Evolutionary conservation across 2,113 vertebrate species (phyloP), one percentile per base, ranked within the genome.

Genomic region (Chlamydotis undulata): DNA sequence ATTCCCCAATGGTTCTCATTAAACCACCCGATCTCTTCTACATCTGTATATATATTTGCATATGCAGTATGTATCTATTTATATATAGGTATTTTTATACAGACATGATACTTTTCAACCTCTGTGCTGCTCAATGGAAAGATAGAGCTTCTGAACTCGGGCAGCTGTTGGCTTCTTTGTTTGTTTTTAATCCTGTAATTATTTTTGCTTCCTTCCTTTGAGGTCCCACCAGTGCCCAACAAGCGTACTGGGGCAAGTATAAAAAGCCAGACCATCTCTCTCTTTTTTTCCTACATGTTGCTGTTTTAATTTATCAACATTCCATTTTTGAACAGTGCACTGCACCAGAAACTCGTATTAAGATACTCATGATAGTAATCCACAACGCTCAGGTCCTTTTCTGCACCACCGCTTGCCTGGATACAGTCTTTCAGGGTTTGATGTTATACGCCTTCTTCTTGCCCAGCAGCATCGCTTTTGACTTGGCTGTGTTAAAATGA

Each of bases 121-220:
- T 81, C 76, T 71, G 28, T n/a, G 69, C 10, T 18, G 1, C 65
- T 82, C 82, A 91, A 61, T 16, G n/a, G 74, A 92, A 80, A 81
- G 56, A 50, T 0, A 89, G 37, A 92, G 63, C 64, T 83, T 39
- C 77, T 67, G 64, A 92, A 68, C 8, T 35, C 24, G 10, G n/a
- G 14, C 33, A 59, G 35, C 47, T 59, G 52, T 24, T 76, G 23
- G 50, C 47, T 87, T 93, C 47, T 82, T 76, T 63, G 12, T 25
- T 68, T 69, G 52, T 33, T 94, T 90, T 89, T 80, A 92, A 93
- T 64, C 65, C 81, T 53, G 56, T 39, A 43, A 87, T 87, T 71
- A 67, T 56, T 84, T 93, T 78, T 47, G n/a, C 60, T 81, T 89
- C 60, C 79, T 80, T 77, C 41, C 49, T 90, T 77, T 59, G 43